Percentiles rank a stretch among this genome's conserved stretches.
These are phyloP conservation scores for Scomber japonicus DNA, from an alignment of 2,113 vertebrate genomes.

Conservation along the genomic window DNA sequence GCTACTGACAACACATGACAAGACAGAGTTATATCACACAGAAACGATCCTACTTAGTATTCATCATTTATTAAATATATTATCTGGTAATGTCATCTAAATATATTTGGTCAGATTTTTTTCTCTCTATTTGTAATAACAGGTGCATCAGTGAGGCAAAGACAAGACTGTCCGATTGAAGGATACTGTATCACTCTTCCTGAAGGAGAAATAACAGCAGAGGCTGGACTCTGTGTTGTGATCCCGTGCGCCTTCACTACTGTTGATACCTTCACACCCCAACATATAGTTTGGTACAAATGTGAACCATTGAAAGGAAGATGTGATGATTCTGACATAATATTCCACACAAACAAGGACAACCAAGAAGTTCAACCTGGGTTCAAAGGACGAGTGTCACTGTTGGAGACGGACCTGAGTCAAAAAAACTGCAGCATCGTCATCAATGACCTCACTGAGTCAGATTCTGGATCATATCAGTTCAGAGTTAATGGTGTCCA, in stretches of 20 bases:
- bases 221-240: slow-evolving; percentile 67
- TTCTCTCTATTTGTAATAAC: too few species aligned
- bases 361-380: neutral
- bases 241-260: slow-evolving; percentile 57
- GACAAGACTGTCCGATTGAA: too few species aligned
- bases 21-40: too few species aligned
- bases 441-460: slow-evolving; percentile 53
- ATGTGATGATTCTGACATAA: slow-evolving; percentile 7
- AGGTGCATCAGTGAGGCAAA: too few species aligned
- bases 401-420: slow-evolving; percentile 43
- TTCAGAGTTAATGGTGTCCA: slow-evolving; percentile 50
- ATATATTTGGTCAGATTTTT: too few species aligned
- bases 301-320: rapidly evolving
- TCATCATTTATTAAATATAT: too few species aligned
- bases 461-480: slow-evolving; percentile 67
- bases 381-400: slow-evolving; percentile 45
- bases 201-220: slow-evolving; percentile 33
- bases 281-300: slow-evolving; percentile 61
- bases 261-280: rapidly evolving
- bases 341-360: slow-evolving; percentile 22
- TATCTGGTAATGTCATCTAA: neutral
- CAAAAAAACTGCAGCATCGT: slow-evolving; percentile 59
- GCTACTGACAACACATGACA: too few species aligned
- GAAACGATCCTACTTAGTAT: too few species aligned
- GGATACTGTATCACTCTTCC: neutral